Evolutionary conservation across 2,113 vertebrate genomes (phyloP), one percentile per base, ranked within the genome.

Genomic region (Chaenogobius annularis): DNA sequence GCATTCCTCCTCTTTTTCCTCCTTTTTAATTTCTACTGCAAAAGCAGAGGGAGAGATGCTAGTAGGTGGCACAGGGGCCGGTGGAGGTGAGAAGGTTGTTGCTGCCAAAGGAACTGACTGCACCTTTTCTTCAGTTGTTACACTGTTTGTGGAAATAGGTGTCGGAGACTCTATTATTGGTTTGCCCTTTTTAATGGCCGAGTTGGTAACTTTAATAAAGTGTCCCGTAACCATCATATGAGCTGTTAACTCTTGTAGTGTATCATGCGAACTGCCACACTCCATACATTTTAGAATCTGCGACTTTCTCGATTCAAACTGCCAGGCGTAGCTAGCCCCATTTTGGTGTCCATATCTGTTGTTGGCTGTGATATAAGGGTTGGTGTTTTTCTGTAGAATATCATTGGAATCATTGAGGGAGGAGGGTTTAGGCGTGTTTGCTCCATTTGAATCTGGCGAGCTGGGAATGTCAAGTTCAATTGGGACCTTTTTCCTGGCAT

Each of bases 141-240:
- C 87, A 0, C 93, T 89, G 66, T 93, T 88, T 0, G 85, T 89
- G 40, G 94, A 90, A 12, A 88, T 85, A 0, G 94, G 95, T 0
- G 90, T 90, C 0, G 97, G 90, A 0, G 95, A 89, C 84, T 99
- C 98, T 83, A 98, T 88, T 78, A 97, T 96, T 5, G 96, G 95
- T 72, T 99, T 99, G 31, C 98, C 98, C 91, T 98, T 99, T 89
- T 99, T 99, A 88, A 99, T 98, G 75, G 97, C 97, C 8, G 97
- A 98, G 89, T 96, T 98, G 8, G 98, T 99, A 90, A 99, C 97
- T 91, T 99, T 99, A 79, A 99, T 97, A 86, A 99, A 99, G 89
- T 99, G 98, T 84, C 97, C 98, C 0, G 98, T 99, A 86, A 98
- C 96, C 98, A 99, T 99, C 98, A 99, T 99, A 90, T 99, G 98